A percentile compares a stretch with the other conserved stretches of the same genome.
Evolutionary conservation across 2,113 vertebrate species (phyloP).

Genomic region (Nesoenas mayeri): DNA sequence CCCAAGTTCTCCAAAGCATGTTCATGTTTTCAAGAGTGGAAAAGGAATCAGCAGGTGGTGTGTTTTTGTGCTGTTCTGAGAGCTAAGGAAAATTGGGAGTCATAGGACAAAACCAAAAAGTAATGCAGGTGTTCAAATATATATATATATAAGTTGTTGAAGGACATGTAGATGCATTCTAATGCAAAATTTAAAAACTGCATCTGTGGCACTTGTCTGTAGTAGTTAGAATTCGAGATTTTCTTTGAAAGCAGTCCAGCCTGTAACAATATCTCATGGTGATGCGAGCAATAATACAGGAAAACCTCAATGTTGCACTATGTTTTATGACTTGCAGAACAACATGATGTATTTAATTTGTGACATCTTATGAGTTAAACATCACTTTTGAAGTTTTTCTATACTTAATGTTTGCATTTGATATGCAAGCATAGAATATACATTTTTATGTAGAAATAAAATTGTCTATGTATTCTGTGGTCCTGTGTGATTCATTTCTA

Average conservation of each 20-base stretch:
- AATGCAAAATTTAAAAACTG: not conserved
- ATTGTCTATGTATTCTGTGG: not conserved
- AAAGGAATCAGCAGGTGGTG: not conserved
- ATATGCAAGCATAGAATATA: not conserved
- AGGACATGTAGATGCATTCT: not conserved
- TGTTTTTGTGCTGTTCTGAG: not conserved
- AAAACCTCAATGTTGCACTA: not conserved
- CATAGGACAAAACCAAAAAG: not conserved
- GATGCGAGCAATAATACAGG: slow-evolving; percentile 39
- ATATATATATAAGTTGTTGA: not conserved
- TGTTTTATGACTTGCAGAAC: slow-evolving; percentile 40
- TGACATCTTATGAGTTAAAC: slow-evolving; percentile 30
- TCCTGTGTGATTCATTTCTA: slow-evolving; percentile 33
- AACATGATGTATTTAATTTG: slow-evolving; percentile 52
- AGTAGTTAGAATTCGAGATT: slow-evolving; percentile 15
- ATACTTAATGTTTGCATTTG: slow-evolving; percentile 23
- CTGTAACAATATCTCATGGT: slow-evolving; percentile 46
- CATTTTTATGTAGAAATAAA: slow-evolving; percentile 58
- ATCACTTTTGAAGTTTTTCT: slow-evolving; percentile 21
- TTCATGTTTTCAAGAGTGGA: not conserved
- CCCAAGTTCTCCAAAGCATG: not conserved
- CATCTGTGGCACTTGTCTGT: not conserved
- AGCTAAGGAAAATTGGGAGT: not conserved
- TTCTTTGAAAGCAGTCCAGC: not conserved
- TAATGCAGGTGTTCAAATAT: not conserved